These are phyloP conservation scores for Chiloscyllium plagiosum DNA, from an alignment of 2,113 vertebrate genomes.

Conservation along the genomic window DNA sequence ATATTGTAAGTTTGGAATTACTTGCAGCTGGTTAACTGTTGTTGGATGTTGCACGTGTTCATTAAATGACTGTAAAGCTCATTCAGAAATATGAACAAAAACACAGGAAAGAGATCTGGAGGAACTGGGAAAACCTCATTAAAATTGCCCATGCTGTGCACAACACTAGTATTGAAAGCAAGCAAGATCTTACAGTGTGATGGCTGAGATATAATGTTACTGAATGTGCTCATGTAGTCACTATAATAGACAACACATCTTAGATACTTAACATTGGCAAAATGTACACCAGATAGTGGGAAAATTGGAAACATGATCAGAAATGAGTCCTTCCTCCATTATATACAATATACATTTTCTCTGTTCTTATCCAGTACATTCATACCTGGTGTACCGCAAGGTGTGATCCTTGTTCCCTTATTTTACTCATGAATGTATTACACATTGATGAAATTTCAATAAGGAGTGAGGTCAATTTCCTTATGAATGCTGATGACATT, in stretches of 20 bases:
- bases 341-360: neutral
- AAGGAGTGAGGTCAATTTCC: neutral
- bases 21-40: constrained; percentile 21
- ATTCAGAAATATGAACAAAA: constrained; percentile 18
- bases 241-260: neutral
- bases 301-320: neutral
- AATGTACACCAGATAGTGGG: neutral
- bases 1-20: constrained; percentile 23
- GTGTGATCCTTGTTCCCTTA: neutral
- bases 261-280: neutral
- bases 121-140: neutral
- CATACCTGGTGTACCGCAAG: neutral
- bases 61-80: constrained; percentile 7
- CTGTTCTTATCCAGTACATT: neutral
- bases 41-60: constrained; percentile 13
- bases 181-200: neutral
- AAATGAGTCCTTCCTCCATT: neutral
- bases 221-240: neutral
- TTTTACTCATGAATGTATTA: neutral
- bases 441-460: neutral
- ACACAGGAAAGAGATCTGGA: neutral
- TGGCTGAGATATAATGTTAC: neutral
- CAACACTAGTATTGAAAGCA: neutral
- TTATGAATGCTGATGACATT: neutral
- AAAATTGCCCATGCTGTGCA: constrained; percentile 22